Percentiles rank a stretch among this genome's conserved stretches.
Evolutionary conservation across 1,140 invertebrate species (phyloP).

Genomic region (Macrosteles quadrilineatus): DNA sequence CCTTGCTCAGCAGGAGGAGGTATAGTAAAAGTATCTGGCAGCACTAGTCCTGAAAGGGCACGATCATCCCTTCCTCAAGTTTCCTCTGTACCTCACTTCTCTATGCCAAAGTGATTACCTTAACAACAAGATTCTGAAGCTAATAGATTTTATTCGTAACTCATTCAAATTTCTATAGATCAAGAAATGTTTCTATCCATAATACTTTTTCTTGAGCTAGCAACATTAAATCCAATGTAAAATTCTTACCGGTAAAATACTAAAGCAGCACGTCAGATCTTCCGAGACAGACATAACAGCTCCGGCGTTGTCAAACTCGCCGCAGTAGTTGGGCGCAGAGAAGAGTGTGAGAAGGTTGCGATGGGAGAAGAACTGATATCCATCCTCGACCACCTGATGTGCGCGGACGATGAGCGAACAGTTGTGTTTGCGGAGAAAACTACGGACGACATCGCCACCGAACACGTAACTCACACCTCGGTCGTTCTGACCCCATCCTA

Average conservation of each 20-base stretch:
- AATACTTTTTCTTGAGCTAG: no score
- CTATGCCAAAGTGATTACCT: no score
- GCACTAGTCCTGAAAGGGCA: no score
- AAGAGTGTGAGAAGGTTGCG: conserved; percentile 92
- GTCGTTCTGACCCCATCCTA: conserved; percentile 87
- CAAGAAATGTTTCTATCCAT: no score
- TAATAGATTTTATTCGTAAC: no score
- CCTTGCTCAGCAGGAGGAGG: no score
- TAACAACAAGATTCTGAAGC: no score
- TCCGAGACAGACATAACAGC: conserved; percentile 78
- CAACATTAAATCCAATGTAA: no score
- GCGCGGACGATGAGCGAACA: conserved; percentile 88
- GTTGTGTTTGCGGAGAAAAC: conserved; percentile 83
- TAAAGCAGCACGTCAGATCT: conserved; percentile 73
- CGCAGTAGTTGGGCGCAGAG: conserved; percentile 85
- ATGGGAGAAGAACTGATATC: conserved; percentile 91
- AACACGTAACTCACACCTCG: conserved; percentile 87
- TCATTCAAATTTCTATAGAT: no score
- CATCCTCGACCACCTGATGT: conserved; percentile 91
- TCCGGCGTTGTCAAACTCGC: conserved; percentile 86
- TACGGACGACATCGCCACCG: conserved; percentile 80
- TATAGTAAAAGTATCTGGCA: no score
- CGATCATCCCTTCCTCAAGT: no score
- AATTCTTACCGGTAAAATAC: conserved; percentile 37
- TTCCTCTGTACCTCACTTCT: no score